Evolutionary conservation across 2,113 vertebrate genomes (phyloP), one percentile per base, ranked within the genome.

Genomic region (Entelurus aequoreus): DNA sequence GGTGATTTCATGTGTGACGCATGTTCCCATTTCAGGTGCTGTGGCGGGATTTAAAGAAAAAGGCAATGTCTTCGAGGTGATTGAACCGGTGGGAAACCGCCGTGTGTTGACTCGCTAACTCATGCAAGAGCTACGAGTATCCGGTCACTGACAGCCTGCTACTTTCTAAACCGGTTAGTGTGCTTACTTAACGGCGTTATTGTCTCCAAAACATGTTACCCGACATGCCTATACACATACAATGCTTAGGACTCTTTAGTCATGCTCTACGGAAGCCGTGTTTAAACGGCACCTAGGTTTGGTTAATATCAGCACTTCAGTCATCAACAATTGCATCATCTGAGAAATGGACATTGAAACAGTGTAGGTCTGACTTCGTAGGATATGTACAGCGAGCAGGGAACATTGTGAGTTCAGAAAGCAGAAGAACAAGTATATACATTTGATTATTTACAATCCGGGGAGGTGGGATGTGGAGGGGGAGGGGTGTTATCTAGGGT

Each of bases 131-230:
- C 70, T 50, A 59, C 80, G 50, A 65, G 68, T 21, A 66, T 68
- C 69, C 71, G 58, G 66, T 71, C 76, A 68, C 52, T 48, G 68
- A 63, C 76, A 69, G 63, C 49, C 64, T 40, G 74, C 11, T 40
- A 21, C 40, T 57, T 44, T 44, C 55, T 12, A 21, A 40, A 57
- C n/a, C 10, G 55, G 16, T 57, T 44, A 19, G 55, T 57, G 11
- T 42, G n/a, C 9, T 12, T 57, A 46, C 42, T 19, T 16, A 12
- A 19, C 38, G 19, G 12, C 10, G 19, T 12, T 6, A 16, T 14
- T 15, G 42, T 52, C 4, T 35, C 19, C 12, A 13, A 28, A 21
- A 15, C 36, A 8, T 37, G 28, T 5, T 2, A 36, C 13, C 14
- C 38, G 42, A 54, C 35, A 36, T 36, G 6, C 28, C 5, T 1